Evolutionary conservation across 2,888 invertebrate species (phyloP).

Genomic region (Epistrophe eligans): DNA sequence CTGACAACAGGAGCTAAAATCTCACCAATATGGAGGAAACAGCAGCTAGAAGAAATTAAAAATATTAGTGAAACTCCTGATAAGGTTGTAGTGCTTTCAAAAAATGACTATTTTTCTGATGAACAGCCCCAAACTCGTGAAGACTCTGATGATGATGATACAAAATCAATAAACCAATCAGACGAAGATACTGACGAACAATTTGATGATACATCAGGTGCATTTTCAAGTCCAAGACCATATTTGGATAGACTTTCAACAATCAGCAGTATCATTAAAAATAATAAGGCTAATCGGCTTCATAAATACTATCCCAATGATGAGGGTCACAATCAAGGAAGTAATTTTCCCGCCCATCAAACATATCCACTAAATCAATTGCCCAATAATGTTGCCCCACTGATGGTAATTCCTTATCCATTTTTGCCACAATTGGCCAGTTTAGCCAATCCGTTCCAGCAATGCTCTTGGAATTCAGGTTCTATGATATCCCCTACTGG

Average conservation of each 20-base stretch:
- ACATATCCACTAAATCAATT: background rate
- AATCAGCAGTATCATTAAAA: conserved; percentile 34
- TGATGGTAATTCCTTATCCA: conserved; percentile 25
- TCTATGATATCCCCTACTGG: background rate
- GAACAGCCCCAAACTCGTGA: conserved; percentile 36
- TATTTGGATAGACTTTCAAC: conserved; percentile 53
- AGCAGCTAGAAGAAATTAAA: conserved; percentile 39
- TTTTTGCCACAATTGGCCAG: conserved; percentile 28
- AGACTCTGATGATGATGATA: conserved; percentile 24
- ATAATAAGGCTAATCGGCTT: conserved; percentile 15
- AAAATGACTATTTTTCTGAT: conserved; percentile 50
- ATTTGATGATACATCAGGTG: conserved; percentile 49
- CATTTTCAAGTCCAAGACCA: conserved; percentile 66
- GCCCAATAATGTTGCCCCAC: conserved; percentile 8
- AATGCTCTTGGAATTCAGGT: conserved; percentile 19
- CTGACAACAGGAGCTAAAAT: conserved; percentile 32
- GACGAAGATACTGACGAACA: conserved; percentile 54
- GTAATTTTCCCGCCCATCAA: background rate
- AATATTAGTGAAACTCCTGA: conserved; percentile 41
- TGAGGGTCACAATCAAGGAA: background rate
- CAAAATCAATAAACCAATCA: conserved; percentile 36
- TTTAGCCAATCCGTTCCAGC: conserved; percentile 24
- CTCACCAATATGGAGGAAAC: conserved; percentile 23
- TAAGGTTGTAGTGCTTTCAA: conserved; percentile 47
- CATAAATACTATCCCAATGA: conserved; percentile 36